Evolutionary conservation across 2,888 invertebrate species (phyloP).

Genomic region (Aromia moschata): DNA sequence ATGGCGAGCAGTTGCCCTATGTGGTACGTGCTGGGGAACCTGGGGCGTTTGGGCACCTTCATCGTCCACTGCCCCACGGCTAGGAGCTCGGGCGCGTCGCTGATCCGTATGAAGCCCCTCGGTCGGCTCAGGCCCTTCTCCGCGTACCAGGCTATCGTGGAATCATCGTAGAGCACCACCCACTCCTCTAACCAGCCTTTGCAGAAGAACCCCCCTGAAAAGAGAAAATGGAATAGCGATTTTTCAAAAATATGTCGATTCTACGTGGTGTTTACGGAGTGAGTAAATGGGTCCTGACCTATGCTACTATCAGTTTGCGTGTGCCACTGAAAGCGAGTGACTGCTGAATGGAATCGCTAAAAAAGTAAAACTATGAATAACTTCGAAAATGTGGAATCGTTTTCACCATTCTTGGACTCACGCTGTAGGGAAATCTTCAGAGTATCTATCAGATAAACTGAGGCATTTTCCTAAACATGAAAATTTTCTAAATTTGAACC

Average conservation of each 20-base stretch:
- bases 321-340: too few relatives aligned
- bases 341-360: too few relatives aligned
- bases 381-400: too few relatives aligned
- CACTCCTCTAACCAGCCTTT: conserved; percentile 86
- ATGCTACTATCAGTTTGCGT: too few relatives aligned
- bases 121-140: conserved; percentile 66
- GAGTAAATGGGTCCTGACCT: too few relatives aligned
- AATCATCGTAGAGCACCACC: conserved; percentile 85
- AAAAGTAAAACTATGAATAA: too few relatives aligned
- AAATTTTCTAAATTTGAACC: too few relatives aligned
- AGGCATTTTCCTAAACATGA: too few relatives aligned
- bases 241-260: background rate
- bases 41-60: conserved; percentile 78
- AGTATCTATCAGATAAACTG: too few relatives aligned
- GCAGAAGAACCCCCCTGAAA: conserved; percentile 81
- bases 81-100: conserved; percentile 82
- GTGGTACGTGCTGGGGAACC: conserved; percentile 74
- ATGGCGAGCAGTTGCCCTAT: conserved; percentile 80
- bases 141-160: conserved; percentile 88
- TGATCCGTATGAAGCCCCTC: conserved; percentile 69
- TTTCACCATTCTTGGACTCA: too few relatives aligned
- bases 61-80: conserved; percentile 84
- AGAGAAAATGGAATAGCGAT: conserved; percentile 8
- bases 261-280: too few relatives aligned
- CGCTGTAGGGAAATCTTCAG: too few relatives aligned